phyloP scores from a whole-genome alignment of 2,797 vertebrate genomes.

The Okamejei kenojei region DNA sequence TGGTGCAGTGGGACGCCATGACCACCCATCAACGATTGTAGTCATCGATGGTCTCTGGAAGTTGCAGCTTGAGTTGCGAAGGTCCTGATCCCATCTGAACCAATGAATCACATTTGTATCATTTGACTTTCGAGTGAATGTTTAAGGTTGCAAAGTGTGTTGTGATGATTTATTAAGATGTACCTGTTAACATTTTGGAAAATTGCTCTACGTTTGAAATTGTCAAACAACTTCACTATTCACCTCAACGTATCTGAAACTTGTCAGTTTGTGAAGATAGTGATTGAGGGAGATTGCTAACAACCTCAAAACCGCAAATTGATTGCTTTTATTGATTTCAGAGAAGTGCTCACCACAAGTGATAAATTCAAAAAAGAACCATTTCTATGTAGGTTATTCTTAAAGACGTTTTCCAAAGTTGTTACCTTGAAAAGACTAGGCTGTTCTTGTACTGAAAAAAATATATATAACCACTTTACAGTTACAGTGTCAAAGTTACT shows the following conservation, averaged over 20 bases:
- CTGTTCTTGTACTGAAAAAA: neutral
- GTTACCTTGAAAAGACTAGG: neutral
- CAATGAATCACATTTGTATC: neutral
- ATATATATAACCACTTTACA: neutral
- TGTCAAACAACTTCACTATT: slow-evolving; percentile 32
- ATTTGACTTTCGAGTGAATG: neutral
- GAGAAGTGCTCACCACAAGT: slow-evolving; percentile 42
- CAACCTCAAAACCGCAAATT: slow-evolving; percentile 51
- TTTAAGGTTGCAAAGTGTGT: neutral
- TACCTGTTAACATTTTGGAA: slow-evolving; percentile 45
- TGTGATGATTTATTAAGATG: neutral
- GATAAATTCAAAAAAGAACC: slow-evolving; percentile 40
- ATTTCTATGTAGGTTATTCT: neutral
- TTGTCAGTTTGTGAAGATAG: neutral
- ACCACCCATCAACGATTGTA: neutral
- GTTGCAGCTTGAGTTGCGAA: neutral
- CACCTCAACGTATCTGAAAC: slow-evolving; percentile 34
- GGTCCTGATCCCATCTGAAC: neutral
- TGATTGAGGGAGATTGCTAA: slow-evolving; percentile 26
- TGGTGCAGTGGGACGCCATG: neutral
- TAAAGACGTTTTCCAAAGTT: slow-evolving; percentile 11
- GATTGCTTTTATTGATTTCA: slow-evolving; percentile 56
- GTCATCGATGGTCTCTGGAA: neutral
- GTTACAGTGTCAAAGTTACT: neutral
- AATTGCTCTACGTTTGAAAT: slow-evolving; percentile 9